Percentiles rank a stretch among this genome's conserved stretches.
Evolutionary conservation across 2,888 invertebrate species (phyloP).

Genomic region (Spodoptera picta): DNA sequence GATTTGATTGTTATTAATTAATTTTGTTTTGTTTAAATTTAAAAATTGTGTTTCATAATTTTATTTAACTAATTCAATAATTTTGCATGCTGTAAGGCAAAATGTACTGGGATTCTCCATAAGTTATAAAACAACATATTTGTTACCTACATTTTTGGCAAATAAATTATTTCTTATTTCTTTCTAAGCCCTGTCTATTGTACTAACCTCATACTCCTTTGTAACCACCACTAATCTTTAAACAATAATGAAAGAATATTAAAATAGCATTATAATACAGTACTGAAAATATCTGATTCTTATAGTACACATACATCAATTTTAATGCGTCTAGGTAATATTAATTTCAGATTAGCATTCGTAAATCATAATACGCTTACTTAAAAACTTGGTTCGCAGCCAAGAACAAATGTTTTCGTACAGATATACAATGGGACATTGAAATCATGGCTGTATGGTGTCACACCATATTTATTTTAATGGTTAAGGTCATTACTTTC

Average conservation of each 20-base stretch:
- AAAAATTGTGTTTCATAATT: too few relatives aligned
- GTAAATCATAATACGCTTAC: slow-evolving; percentile 51
- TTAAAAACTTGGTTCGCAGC: slow-evolving; percentile 53
- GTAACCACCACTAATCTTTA: neutral
- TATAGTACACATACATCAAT: slow-evolving; percentile 27
- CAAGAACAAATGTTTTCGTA: slow-evolving; percentile 53
- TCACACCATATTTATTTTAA: slow-evolving; percentile 59
- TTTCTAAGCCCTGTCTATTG: neutral
- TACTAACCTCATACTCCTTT: neutral
- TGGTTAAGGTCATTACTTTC: slow-evolving; percentile 54
- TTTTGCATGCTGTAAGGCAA: too few relatives aligned
- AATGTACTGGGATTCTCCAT: too few relatives aligned
- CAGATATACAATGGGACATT: slow-evolving; percentile 49
- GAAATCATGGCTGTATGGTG: slow-evolving; percentile 56
- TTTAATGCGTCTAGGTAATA: slow-evolving; percentile 34
- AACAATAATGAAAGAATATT: slow-evolving; percentile 1
- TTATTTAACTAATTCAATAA: too few relatives aligned
- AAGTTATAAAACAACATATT: too few relatives aligned
- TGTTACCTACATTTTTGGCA: too few relatives aligned
- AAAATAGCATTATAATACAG: slow-evolving; percentile 12
- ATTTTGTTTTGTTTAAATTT: too few relatives aligned
- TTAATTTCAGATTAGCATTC: slow-evolving; percentile 35
- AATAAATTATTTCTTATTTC: too few relatives aligned
- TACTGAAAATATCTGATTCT: slow-evolving; percentile 17
- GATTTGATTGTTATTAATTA: too few relatives aligned